A percentile compares a stretch with the other conserved stretches of the same genome.
phyloP scores from a whole-genome alignment of 1,140 invertebrate species.

The Ips typographus region DNA sequence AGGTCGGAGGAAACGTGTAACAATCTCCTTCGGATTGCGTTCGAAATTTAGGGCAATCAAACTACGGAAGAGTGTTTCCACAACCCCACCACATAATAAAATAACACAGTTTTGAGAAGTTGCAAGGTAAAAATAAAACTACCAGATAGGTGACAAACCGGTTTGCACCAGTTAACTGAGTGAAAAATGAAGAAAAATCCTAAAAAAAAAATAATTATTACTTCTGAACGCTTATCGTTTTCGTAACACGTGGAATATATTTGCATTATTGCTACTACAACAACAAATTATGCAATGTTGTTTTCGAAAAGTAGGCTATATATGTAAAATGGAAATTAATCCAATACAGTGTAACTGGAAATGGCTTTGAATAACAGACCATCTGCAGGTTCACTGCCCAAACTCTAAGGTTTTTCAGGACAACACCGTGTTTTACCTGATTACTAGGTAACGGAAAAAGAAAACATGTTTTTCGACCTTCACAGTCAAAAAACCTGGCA shows the following conservation, averaged over 20 bases:
- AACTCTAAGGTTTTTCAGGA: too few relatives aligned
- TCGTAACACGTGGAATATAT: not conserved
- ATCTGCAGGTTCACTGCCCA: too few relatives aligned
- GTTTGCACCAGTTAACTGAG: not conserved
- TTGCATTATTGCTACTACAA: constrained; percentile 7
- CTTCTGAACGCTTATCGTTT: not conserved
- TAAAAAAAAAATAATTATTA: constrained; percentile 2
- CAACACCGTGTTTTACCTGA: too few relatives aligned
- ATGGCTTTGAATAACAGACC: too few relatives aligned
- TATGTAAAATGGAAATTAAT: too few relatives aligned
- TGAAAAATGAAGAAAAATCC: not conserved
- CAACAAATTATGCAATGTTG: not conserved
- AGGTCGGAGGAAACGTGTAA: not conserved
- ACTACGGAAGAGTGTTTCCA: not conserved
- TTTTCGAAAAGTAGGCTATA: too few relatives aligned
- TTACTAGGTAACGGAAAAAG: too few relatives aligned
- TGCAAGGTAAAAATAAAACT: not conserved
- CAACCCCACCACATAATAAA: not conserved
- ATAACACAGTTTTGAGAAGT: not conserved
- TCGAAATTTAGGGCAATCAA: not conserved
- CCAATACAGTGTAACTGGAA: too few relatives aligned
- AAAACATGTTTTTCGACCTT: too few relatives aligned
- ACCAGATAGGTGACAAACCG: not conserved
- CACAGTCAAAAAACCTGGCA: too few relatives aligned
- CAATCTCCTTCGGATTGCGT: not conserved